Evolutionary conservation across 2,888 invertebrate species (phyloP).

Genomic region (Dexiosoma caninum): DNA sequence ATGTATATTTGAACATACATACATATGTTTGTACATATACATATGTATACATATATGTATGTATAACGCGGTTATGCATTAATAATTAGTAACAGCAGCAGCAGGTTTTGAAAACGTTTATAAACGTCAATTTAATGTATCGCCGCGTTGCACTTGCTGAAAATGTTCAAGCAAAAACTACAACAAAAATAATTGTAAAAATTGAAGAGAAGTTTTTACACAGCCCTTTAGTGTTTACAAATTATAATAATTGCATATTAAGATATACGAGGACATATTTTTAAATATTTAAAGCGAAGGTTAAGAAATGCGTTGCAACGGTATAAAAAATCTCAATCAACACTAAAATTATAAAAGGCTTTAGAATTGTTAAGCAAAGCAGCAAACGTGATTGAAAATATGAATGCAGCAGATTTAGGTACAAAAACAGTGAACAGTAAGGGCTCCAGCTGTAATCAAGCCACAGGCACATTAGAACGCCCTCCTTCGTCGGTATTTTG

Average conservation of each 20-base stretch:
- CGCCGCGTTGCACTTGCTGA: conserved; percentile 41
- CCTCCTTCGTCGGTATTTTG: too few species aligned
- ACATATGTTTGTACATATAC: too few species aligned
- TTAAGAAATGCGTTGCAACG: background rate
- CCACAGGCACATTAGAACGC: too few species aligned
- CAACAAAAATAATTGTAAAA: background rate
- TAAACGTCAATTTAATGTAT: conserved; percentile 7
- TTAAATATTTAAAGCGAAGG: background rate
- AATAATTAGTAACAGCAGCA: conserved; percentile 32
- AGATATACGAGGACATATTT: background rate
- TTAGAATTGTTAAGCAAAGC: too few species aligned
- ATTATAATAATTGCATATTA: conserved; percentile 30
- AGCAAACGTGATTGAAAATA: too few species aligned
- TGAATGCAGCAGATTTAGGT: too few species aligned
- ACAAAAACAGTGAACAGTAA: too few species aligned
- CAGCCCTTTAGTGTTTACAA: background rate
- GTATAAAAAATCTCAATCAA: background rate
- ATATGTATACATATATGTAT: background rate
- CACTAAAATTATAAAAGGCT: too few species aligned
- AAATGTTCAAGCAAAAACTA: background rate
- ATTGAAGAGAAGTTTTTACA: conserved; percentile 1
- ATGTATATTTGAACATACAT: conserved; percentile 1
- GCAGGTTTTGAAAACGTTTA: conserved; percentile 25
- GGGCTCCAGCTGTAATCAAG: too few species aligned
- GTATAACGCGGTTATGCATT: conserved; percentile 22